Evolutionary conservation across 2,888 invertebrate genomes (phyloP).

Genomic region (Parochlus steinenii): DNA sequence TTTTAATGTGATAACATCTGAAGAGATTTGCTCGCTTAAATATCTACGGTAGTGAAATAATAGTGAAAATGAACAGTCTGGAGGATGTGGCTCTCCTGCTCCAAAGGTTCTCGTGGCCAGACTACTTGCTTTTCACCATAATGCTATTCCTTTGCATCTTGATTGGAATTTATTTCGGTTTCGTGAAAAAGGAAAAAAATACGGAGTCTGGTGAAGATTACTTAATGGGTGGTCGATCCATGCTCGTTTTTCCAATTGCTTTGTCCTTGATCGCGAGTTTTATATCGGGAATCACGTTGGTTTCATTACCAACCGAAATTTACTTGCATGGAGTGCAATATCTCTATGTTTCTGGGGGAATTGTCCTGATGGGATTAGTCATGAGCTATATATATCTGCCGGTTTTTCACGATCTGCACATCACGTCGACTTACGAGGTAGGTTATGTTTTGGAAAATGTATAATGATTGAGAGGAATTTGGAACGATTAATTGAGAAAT

Average conservation of each 20-base stretch:
- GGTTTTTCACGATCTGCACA: constrained; percentile 53
- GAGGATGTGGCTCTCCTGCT: constrained; percentile 24
- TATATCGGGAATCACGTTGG: constrained; percentile 58
- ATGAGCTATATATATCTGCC: constrained; percentile 54
- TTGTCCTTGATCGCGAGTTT: constrained; percentile 71
- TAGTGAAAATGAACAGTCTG: constrained; percentile 25
- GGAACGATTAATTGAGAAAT: not conserved
- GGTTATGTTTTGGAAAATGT: constrained; percentile 15
- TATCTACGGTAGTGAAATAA: no score
- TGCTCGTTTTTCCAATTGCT: constrained; percentile 61
- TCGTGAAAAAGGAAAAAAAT: constrained; percentile 37
- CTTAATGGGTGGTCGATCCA: constrained; percentile 62
- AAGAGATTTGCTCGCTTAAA: no score
- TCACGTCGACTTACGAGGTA: constrained; percentile 69
- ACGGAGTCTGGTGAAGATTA: constrained; percentile 59
- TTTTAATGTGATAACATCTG: no score
- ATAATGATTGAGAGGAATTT: constrained; percentile 1
- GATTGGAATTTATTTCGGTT: constrained; percentile 67
- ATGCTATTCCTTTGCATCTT: constrained; percentile 57
- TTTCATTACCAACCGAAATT: constrained; percentile 65
- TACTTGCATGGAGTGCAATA: constrained; percentile 71
- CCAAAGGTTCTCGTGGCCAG: constrained; percentile 27
- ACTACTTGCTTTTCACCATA: constrained; percentile 30
- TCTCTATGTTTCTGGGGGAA: constrained; percentile 42
- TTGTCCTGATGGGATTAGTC: constrained; percentile 45